Evolutionary conservation across 1,140 invertebrate genomes (phyloP), one percentile per base, ranked within the genome.

Genomic region (Mesaphorura yosii): DNA sequence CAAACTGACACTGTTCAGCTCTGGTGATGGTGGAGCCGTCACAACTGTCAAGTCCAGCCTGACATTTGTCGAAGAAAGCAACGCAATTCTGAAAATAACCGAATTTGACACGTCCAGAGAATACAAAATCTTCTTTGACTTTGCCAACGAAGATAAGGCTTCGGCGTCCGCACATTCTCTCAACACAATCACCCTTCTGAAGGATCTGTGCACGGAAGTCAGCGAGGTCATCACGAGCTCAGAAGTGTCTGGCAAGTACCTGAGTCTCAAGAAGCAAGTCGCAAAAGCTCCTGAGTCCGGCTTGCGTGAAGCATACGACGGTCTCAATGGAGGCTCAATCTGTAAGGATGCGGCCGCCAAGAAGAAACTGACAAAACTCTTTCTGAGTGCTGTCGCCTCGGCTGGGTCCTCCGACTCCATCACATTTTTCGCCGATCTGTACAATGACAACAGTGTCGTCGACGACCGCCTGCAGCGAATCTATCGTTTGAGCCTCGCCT

Each of bases 351-450:
- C 17, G 19, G 47, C 31, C 4, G 26, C n/a, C 7, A 19, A n/a
- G 40, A n/a, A 38, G 5, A 39, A 42, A 26, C 51, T 55, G 2
- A 74, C 77, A 48, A 80, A 79, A 55, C 73, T 85, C 1, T 79
- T 85, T 58, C 66, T 88, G 2, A 84, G 88, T 63, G 84, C 78
- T 40, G 67, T 93, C 0, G 80, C 86, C 47, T 77, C 81, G 48
- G 74, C 83, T 1, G 83, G 81, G 48, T 89, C 79, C 17, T 80
- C 80, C 1, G 80, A 83, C 44, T 77, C 83, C 7, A 76, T 88
- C 10, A 79, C 81, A 59, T 79, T 83, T 0, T 76, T 80, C n/a
- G 73, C 79, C 2, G 74, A 84, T 7, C 23, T 46, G 50, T 66
- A 89, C 19, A 66, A 90, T 0, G 78, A 70, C 51, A 77, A 80